Evolutionary conservation across 2,888 invertebrate genomes (phyloP), one percentile per base, ranked within the genome.

Genomic region (Plebejus melissa): DNA sequence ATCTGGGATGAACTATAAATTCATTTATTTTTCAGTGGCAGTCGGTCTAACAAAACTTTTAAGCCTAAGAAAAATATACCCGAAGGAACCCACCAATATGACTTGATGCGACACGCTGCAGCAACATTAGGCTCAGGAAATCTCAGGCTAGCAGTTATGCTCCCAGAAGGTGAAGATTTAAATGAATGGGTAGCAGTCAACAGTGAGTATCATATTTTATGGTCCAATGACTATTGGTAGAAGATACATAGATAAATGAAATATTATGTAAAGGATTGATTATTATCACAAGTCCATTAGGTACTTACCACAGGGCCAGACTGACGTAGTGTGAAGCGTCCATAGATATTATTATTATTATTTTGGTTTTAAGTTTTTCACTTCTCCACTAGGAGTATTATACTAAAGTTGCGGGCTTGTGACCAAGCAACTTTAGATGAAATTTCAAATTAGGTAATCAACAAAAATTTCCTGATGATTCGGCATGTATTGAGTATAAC

Each of bases 121-220:
- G 98, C 99, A 77, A 99, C 99, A 0, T 94, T 99, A 69, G 99
- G 99, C 76, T 99, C 99, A 72, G 99, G 99, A 38, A 99, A 99
- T 94, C 94, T 99, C 80, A 95, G 99, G 79, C 95, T 98, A 79
- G 99, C 99, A 70, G 99, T 99, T 76, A 97, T 98, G 95, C 94
- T 99, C 82, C 99, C 99, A 0, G 99, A 99, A 90, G 99, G 99
- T 58, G 99, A 99, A 93, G 99, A 99, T 93, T 95, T 99, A 80
- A 99, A 99, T 87, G 99, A 99, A 94, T 99, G 99, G 99, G 98
- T 99, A 69, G 99, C 99, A 76, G 99, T 99, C 71, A 99, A 99
- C 89, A 99, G 99, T 98, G 91, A 96, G 98, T 95, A 5, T n/a
- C 28, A 38, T 50, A 28, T 60, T 72, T 60, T 60, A 60, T 36